phyloP scores from a whole-genome alignment of 2,888 invertebrate species.

The Campaea margaritaria region DNA sequence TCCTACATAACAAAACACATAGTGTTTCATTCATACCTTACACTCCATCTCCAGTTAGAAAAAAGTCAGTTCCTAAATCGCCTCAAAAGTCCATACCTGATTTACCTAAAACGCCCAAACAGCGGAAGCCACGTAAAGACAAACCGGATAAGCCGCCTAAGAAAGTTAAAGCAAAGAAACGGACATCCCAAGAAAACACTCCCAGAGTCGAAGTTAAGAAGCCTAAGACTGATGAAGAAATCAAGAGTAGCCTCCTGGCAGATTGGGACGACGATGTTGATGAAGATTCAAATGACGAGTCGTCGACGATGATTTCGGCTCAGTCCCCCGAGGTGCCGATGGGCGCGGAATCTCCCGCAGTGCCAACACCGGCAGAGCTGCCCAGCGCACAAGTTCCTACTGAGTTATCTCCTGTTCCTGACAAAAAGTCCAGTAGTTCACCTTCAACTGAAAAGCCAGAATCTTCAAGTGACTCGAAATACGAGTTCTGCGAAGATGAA shows the following conservation, averaged over 20 bases:
- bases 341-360: conserved; percentile 70
- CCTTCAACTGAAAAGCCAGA: conserved; percentile 70
- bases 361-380: conserved; percentile 70
- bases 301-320: conserved; percentile 57
- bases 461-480: conserved; percentile 87
- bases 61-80: conserved; percentile 58
- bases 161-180: conserved; percentile 70
- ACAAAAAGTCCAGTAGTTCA: conserved; percentile 58
- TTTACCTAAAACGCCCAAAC: conserved; percentile 61
- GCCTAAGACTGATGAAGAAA: conserved; percentile 86
- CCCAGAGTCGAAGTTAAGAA: conserved; percentile 71
- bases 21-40: conserved; percentile 81
- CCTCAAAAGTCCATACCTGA: conserved; percentile 57
- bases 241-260: conserved; percentile 89
- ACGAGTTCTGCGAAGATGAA: conserved; percentile 92
- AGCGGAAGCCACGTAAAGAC: conserved; percentile 65
- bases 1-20: conserved; percentile 90
- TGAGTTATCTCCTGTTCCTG: conserved; percentile 53
- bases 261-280: conserved; percentile 90
- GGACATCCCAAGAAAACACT: conserved; percentile 64
- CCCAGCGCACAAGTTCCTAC: conserved; percentile 57
- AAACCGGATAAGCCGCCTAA: conserved; percentile 66
- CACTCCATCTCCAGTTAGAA: conserved; percentile 73
- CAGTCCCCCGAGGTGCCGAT: conserved; percentile 70
- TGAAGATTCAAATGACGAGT: conserved; percentile 73